A percentile compares a stretch with the other conserved stretches of the same genome.
Evolutionary conservation across 1,140 invertebrate species (phyloP).

Genomic region (Saccostrea glomerata): DNA sequence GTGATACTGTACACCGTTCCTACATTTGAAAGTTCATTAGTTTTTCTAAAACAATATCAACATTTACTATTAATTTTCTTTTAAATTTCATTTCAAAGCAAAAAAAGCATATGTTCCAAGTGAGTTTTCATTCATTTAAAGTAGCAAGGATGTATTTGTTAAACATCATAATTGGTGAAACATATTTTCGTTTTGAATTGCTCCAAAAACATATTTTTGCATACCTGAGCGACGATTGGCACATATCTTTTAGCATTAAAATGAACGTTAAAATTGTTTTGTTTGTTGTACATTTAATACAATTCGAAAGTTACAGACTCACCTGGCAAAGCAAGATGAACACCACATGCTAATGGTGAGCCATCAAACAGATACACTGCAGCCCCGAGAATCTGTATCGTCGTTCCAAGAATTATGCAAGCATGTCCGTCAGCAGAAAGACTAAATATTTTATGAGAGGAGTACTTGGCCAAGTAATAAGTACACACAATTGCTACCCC

Average conservation of each 20-base stretch:
- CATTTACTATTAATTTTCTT: too few species aligned
- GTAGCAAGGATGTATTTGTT: too few species aligned
- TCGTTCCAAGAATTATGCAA: constrained; percentile 34
- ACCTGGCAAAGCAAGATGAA: constrained; percentile 42
- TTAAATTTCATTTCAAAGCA: neutral
- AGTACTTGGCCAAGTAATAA: constrained; percentile 19
- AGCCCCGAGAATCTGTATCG: neutral
- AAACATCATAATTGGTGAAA: too few species aligned
- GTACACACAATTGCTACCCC: constrained; percentile 7
- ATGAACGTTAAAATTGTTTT: too few species aligned
- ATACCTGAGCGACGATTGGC: too few species aligned
- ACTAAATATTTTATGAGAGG: constrained; percentile 46
- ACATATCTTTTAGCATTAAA: too few species aligned
- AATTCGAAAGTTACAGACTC: neutral
- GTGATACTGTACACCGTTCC: constrained; percentile 35
- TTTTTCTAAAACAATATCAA: neutral
- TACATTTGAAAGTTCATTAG: neutral
- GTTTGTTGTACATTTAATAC: too few species aligned
- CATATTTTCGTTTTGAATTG: too few species aligned
- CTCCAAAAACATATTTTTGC: too few species aligned
- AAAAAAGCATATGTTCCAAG: neutral
- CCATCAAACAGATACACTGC: constrained; percentile 37
- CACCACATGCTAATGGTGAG: constrained; percentile 25
- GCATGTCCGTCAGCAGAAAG: constrained; percentile 42
- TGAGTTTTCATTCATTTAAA: too few species aligned